Base-by-base conservation (phyloP, 2,797 vertebrate species). In the Odontamblyopus rebecca region DNA sequence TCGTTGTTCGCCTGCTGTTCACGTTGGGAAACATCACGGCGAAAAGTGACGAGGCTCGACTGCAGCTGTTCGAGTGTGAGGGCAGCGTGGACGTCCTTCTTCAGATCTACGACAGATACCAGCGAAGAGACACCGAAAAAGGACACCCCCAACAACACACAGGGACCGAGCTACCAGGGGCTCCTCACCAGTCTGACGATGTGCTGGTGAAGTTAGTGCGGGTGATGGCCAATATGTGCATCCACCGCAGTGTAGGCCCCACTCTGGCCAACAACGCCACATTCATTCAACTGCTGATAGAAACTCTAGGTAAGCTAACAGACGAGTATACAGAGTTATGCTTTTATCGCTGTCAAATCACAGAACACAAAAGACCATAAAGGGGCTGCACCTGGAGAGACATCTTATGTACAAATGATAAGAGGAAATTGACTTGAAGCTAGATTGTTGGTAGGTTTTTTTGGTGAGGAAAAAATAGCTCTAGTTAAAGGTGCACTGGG, bases 1-100 rank as follows among this genome's bases (percentile, higher is more conserved):
- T 99, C 62, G 94, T 97, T 6, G 86, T 99, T 61, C 96, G 94
- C 56, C 89, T 99, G 69, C 81, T 97, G 75, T 99, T 98, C 89
- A 95, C 95, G 67, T 93, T 99, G 59, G 97, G 96, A 75, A 99
- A 98, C 89, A 92, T 99, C 87, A 96, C 95, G 1, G 94, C 95
- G 30, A 95, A 94, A 78, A 94, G 88, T 65, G 86, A 93, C 16
- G 88, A 90, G 66, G 93, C 96, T 38, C 93, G 95, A 4, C 92
- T 90, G 85, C 88, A 86, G 67, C 91, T 98, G 71, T 96, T 92
- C 84, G 86, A 88, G 72, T 92, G 94, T 80, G 62, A 90, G 26
- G 90, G 84, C 77, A 94, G 94, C 68, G 13, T 95, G 83, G 81
- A 86, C 8, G 92, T 90, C 0, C 92, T 99, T 74, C 84, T 96